Conservation (phyloP, 1,140 invertebrate genomes). For the Zaprionus nigranus region DNA sequence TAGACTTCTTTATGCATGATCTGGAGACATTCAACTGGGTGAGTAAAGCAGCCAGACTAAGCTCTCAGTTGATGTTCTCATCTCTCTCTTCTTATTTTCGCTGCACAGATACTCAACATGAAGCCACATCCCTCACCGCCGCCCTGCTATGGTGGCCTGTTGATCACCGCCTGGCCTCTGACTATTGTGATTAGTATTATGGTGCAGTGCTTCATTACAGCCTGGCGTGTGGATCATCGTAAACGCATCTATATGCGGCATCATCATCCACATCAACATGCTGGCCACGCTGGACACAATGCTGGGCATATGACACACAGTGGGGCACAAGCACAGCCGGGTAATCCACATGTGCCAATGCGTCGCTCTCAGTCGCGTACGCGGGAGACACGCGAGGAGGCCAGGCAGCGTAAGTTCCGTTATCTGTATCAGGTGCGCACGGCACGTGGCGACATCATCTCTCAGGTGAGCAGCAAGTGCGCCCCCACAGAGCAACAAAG, state of each 20-base stretch:
- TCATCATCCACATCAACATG: slow-evolving; percentile 73
- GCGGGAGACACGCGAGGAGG: slow-evolving; percentile 90
- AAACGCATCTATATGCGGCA: slow-evolving; percentile 78
- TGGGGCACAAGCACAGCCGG: slow-evolving; percentile 49
- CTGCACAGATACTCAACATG: slow-evolving; percentile 76
- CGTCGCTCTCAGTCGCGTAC: slow-evolving; percentile 78
- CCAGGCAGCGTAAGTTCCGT: slow-evolving; percentile 92
- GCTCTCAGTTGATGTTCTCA: neutral
- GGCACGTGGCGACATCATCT: slow-evolving; percentile 94
- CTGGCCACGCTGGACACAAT: slow-evolving; percentile 29
- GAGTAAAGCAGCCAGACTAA: slow-evolving; percentile 54
- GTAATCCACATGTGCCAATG: slow-evolving; percentile 58
- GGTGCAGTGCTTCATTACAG: slow-evolving; percentile 84
- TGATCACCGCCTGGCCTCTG: slow-evolving; percentile 81
- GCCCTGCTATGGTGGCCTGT: slow-evolving; percentile 80
- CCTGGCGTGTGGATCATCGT: slow-evolving; percentile 82
- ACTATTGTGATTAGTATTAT: slow-evolving; percentile 81
- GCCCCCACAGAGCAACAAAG: neutral
- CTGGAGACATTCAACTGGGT: slow-evolving; percentile 82
- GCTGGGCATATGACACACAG: slow-evolving; percentile 53
- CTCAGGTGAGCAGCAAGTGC: slow-evolving; percentile 87
- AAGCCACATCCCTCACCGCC: slow-evolving; percentile 79
- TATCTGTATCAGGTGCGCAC: slow-evolving; percentile 95
- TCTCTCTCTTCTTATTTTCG: neutral
- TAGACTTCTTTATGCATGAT: slow-evolving; percentile 82